A percentile compares a stretch with the other conserved stretches of the same genome.
Evolutionary conservation across 2,888 invertebrate genomes (phyloP).

Genomic region (Acronicta aceris): DNA sequence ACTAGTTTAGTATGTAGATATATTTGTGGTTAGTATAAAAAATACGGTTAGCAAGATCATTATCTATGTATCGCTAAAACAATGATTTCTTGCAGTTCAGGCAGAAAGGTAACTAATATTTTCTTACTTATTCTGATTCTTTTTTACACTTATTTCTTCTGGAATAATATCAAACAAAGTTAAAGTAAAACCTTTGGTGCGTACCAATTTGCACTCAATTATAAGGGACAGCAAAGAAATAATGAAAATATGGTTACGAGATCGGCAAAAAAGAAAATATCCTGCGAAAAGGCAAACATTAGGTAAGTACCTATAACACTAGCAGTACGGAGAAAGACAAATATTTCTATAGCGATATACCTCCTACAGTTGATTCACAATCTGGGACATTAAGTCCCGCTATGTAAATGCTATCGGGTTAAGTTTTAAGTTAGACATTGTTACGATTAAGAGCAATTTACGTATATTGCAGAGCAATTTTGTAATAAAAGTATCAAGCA

Average conservation of each 20-base stretch:
- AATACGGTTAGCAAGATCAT: slow-evolving; percentile 30
- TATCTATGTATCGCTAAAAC: slow-evolving; percentile 52
- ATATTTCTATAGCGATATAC: slow-evolving; percentile 16
- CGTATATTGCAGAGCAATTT: slow-evolving; percentile 34
- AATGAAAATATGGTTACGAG: slow-evolving; percentile 57
- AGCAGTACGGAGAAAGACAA: slow-evolving; percentile 37
- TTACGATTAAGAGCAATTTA: slow-evolving; percentile 25
- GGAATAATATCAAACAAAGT: slow-evolving; percentile 37
- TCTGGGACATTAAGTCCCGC: slow-evolving; percentile 12
- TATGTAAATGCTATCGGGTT: slow-evolving; percentile 26
- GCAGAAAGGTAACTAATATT: slow-evolving; percentile 4
- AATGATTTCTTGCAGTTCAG: slow-evolving; percentile 25
- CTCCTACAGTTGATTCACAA: not conserved
- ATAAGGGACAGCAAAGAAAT: slow-evolving; percentile 56
- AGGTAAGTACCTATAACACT: slow-evolving; percentile 19
- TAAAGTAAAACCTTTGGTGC: slow-evolving; percentile 37
- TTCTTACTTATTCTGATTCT: slow-evolving; percentile 5
- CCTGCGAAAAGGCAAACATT: slow-evolving; percentile 36
- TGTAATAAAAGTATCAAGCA: slow-evolving; percentile 31
- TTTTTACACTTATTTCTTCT: slow-evolving; percentile 2
- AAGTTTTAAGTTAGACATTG: slow-evolving; percentile 14
- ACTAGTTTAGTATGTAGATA: slow-evolving; percentile 63
- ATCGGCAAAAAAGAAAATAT: slow-evolving; percentile 42
- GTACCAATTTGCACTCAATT: slow-evolving; percentile 59
- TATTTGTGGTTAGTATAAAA: slow-evolving; percentile 56